A percentile compares a stretch with the other conserved stretches of the same genome.
Evolutionary conservation across 2,113 vertebrate genomes (phyloP).

Genomic region (Actenoides lindsayi): DNA sequence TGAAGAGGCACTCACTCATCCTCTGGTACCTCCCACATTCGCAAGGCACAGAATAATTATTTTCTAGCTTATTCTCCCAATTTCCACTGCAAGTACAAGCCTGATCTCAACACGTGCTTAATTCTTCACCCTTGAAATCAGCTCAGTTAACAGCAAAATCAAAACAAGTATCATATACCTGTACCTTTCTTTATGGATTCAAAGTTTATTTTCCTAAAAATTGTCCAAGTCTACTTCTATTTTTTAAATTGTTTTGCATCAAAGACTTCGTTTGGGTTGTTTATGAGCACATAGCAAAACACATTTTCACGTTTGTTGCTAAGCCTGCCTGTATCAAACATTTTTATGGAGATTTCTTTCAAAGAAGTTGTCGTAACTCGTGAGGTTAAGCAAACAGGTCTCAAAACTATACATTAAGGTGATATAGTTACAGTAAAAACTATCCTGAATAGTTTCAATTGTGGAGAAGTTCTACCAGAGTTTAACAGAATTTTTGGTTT

Average conservation of each 20-base stretch:
- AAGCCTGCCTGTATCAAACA: neutral
- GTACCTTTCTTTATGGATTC: neutral
- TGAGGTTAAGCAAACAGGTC: neutral
- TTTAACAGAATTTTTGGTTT: neutral
- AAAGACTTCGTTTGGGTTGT: neutral
- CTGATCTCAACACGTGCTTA: accelerated
- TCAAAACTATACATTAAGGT: neutral
- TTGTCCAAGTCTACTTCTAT: neutral
- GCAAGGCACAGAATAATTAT: neutral
- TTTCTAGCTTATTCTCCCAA: neutral
- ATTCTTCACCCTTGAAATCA: neutral
- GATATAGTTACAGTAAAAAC: neutral
- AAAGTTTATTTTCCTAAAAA: neutral
- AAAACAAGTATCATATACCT: neutral
- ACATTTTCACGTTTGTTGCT: neutral
- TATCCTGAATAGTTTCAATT: neutral
- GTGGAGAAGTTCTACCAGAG: neutral
- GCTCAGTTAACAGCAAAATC: neutral
- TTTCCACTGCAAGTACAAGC: neutral
- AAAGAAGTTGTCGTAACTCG: neutral
- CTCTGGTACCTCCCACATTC: neutral
- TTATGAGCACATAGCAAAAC: neutral
- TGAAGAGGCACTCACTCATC: neutral
- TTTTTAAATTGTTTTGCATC: neutral
- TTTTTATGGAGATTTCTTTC: neutral